Conservation (phyloP, 2,888 invertebrate species). For the Netelia melanura region DNA sequence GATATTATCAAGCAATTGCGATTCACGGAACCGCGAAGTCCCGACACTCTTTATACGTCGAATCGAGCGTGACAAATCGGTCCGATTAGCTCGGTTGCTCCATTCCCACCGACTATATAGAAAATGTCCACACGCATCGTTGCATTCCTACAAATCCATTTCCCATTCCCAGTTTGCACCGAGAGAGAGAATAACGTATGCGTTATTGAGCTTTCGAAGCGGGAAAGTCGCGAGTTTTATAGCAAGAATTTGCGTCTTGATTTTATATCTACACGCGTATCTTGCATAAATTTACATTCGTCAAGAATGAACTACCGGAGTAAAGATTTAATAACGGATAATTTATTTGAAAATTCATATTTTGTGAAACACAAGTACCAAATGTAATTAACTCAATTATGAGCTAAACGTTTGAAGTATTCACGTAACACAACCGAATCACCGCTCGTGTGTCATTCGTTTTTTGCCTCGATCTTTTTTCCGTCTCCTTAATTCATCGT, state of each 20-base stretch:
- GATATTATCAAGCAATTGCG: conserved; percentile 59
- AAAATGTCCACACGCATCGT: conserved; percentile 36
- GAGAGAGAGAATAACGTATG: conserved; percentile 52
- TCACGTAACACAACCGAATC: background rate
- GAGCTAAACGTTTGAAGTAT: background rate
- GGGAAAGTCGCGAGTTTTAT: conserved; percentile 50
- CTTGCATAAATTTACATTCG: conserved; percentile 38
- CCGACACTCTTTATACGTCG: conserved; percentile 62
- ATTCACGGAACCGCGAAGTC: conserved; percentile 51
- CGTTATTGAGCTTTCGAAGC: conserved; percentile 42
- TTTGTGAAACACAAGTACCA: too few relatives aligned
- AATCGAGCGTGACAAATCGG: conserved; percentile 69
- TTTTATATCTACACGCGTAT: background rate
- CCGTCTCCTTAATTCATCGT: conserved; percentile 15
- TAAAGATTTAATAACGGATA: background rate
- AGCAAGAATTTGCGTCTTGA: conserved; percentile 40
- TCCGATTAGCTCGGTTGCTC: conserved; percentile 63
- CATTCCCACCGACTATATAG: conserved; percentile 2
- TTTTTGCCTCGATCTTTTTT: background rate
- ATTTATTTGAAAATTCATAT: too few relatives aligned
- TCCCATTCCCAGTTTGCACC: conserved; percentile 35
- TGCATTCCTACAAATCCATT: conserved; percentile 56
- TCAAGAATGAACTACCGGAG: conserved; percentile 47
- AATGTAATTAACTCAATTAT: background rate
- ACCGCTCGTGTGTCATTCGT: background rate